Conservation (phyloP, 2,888 invertebrate species). For the Coremacera marginata region DNA sequence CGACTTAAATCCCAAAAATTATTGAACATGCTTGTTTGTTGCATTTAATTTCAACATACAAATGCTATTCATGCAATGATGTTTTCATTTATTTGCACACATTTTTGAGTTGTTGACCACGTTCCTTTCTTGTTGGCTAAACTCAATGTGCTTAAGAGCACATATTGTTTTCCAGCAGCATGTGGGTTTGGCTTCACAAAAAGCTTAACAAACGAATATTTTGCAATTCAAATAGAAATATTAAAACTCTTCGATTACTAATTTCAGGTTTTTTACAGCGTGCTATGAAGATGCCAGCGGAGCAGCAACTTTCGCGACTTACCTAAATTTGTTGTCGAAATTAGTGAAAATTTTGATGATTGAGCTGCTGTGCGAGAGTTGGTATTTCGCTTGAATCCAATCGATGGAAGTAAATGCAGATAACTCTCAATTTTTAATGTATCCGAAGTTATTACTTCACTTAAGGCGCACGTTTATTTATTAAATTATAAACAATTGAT, state of each 20-base stretch:
- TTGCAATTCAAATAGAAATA: too few species aligned
- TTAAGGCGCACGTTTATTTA: neutral
- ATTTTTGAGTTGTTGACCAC: too few species aligned
- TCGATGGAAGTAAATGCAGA: neutral
- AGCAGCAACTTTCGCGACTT: constrained; percentile 18
- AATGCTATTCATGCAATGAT: too few species aligned
- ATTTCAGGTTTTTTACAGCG: neutral
- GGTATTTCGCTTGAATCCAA: neutral
- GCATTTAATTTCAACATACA: too few species aligned
- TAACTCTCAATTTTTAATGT: constrained; percentile 30
- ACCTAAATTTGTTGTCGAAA: constrained; percentile 21
- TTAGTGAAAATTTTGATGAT: neutral
- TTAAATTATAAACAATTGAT: neutral
- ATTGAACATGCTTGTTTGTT: too few species aligned
- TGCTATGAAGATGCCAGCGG: constrained; percentile 2
- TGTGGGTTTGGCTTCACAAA: too few species aligned
- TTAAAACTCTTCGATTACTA: neutral
- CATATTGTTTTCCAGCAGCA: too few species aligned
- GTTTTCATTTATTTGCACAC: too few species aligned
- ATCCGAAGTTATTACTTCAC: constrained; percentile 52
- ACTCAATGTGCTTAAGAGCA: too few species aligned
- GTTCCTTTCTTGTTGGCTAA: too few species aligned
- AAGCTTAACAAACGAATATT: too few species aligned
- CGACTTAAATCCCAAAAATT: too few species aligned
- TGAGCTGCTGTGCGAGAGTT: neutral